phyloP scores from a whole-genome alignment of 1,140 invertebrate species.

The Tenebrio molitor region DNA sequence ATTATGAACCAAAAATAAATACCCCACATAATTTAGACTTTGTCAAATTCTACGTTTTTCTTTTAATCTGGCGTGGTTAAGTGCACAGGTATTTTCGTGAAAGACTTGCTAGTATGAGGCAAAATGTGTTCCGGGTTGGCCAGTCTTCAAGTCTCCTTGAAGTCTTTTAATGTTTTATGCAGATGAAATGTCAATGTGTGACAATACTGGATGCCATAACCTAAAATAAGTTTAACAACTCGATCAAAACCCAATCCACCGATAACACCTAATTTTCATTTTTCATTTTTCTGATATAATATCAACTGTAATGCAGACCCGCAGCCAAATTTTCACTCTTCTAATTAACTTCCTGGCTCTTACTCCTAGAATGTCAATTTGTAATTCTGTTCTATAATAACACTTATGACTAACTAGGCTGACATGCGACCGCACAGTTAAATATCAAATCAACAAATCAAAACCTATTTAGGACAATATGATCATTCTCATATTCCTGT shows the following conservation, averaged over 20 bases:
- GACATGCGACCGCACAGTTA: not conserved
- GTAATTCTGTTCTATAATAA: not conserved
- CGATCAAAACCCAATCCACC: no score
- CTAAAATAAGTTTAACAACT: no score
- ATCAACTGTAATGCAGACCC: not conserved
- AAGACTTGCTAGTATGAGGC: conserved; percentile 6
- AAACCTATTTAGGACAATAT: no score
- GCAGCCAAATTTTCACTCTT: not conserved
- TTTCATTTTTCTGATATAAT: no score
- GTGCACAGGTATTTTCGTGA: conserved; percentile 29
- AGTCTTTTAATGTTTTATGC: conserved; percentile 37
- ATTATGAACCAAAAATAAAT: not conserved
- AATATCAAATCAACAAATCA: not conserved
- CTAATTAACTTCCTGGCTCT: not conserved
- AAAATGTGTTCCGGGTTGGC: conserved; percentile 44
- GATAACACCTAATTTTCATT: no score
- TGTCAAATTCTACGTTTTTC: no score
- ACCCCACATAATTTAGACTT: not conserved
- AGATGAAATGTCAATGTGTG: conserved; percentile 39
- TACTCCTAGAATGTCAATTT: not conserved
- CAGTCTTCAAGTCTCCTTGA: conserved; percentile 42
- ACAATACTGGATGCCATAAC: conserved; percentile 21
- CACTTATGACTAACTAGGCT: not conserved
- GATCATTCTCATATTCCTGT: no score
- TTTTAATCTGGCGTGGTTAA: no score